Conservation (phyloP, 1,140 invertebrate species). For the Pseudomyrmex dendroicus region DNA sequence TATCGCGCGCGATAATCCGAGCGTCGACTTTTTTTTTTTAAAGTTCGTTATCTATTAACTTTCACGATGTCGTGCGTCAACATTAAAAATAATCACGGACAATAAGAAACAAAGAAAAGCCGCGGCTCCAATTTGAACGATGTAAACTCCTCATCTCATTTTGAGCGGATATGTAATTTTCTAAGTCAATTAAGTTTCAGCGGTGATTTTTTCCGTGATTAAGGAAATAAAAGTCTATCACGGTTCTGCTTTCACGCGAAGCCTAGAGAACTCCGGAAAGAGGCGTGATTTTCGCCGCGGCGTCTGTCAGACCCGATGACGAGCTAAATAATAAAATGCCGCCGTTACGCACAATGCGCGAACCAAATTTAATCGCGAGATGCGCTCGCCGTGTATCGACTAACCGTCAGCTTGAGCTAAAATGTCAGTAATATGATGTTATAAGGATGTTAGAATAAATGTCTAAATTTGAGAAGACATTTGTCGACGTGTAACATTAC, state of each 20-base stretch:
- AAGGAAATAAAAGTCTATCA: neutral
- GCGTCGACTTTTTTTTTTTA: too few relatives aligned
- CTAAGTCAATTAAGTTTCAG: neutral
- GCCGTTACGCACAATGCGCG: neutral
- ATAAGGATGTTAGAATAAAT: constrained; percentile 13
- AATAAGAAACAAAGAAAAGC: neutral
- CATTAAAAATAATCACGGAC: too few relatives aligned
- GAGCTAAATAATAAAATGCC: constrained; percentile 38
- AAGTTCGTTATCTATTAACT: too few relatives aligned
- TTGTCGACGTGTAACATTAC: constrained; percentile 9
- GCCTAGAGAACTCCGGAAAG: neutral
- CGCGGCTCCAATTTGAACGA: neutral
- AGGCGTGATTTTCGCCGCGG: neutral
- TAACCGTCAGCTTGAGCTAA: constrained; percentile 42
- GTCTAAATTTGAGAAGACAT: constrained; percentile 29
- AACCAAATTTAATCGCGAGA: constrained; percentile 32
- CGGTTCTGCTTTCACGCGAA: neutral
- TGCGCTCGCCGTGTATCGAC: constrained; percentile 43
- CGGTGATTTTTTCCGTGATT: too few relatives aligned
- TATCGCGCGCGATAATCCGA: neutral
- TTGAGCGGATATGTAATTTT: neutral
- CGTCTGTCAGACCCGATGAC: neutral
- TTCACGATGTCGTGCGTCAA: neutral
- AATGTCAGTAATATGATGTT: too few relatives aligned
- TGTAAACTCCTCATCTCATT: too few relatives aligned